Evolutionary conservation across 2,797 vertebrate genomes (phyloP).

Genomic region (Choloepus didactylus): DNA sequence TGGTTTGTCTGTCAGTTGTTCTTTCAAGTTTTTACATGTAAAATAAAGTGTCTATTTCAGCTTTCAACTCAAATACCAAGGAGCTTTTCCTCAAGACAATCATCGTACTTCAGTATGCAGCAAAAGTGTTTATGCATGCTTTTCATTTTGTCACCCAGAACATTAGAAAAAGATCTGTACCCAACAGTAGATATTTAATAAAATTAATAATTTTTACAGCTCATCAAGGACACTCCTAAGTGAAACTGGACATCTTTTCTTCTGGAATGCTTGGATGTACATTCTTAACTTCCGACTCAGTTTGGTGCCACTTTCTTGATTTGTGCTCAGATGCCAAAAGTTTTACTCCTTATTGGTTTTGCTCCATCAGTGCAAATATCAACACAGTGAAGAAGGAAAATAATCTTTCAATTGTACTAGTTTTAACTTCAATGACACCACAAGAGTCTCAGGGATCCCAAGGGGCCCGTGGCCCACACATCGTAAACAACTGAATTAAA

Average conservation of each 20-base stretch:
- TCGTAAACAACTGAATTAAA: constrained; percentile 7
- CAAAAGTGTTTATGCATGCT: neutral
- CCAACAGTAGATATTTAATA: neutral
- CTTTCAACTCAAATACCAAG: neutral
- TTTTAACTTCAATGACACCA: neutral
- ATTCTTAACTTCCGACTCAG: neutral
- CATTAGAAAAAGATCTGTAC: neutral
- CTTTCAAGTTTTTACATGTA: neutral
- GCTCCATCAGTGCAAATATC: neutral
- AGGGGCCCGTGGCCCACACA: rapidly evolving
- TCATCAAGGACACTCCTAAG: neutral
- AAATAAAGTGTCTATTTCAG: neutral
- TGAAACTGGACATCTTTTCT: constrained; percentile 6
- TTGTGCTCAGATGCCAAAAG: neutral
- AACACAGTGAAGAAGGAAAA: neutral
- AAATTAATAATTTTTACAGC: constrained; percentile 9
- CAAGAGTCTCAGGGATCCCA: neutral
- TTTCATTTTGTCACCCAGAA: neutral
- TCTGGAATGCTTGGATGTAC: neutral
- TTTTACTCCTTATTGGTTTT: neutral
- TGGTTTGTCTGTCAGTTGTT: neutral
- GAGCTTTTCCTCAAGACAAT: neutral
- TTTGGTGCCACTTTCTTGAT: neutral
- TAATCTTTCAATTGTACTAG: neutral
- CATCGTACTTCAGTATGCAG: neutral